These are phyloP conservation scores for Steromphala cineraria DNA, from an alignment of 2,888 invertebrate genomes.

Conservation along the genomic window DNA sequence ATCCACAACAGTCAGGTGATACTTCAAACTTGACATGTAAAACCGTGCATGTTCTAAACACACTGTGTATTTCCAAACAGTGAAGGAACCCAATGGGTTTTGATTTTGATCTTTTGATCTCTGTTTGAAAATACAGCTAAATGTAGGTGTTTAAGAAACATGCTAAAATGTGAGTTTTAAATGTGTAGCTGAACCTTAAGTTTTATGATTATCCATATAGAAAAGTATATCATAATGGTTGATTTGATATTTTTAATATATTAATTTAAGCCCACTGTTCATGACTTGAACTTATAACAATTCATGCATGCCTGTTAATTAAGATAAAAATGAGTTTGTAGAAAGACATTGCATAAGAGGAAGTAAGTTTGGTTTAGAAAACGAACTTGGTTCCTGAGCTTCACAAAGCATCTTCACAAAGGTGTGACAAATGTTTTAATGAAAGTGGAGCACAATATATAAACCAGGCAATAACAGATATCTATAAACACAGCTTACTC, in stretches of 20 bases:
- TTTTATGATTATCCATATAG: not conserved
- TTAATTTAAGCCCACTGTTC: no score
- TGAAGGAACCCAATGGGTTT: not conserved
- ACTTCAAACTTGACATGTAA: not conserved
- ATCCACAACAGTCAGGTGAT: not conserved
- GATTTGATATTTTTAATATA: not conserved
- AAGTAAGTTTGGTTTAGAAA: no score
- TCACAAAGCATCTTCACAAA: no score
- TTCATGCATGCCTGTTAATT: no score
- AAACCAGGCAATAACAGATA: no score
- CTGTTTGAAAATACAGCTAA: slow-evolving; percentile 8
- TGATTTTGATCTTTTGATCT: not conserved
- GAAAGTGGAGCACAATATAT: no score
- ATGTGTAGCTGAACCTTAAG: not conserved
- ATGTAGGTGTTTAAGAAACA: not conserved
- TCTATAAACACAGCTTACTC: slow-evolving; percentile 50
- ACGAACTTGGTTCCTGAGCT: no score
- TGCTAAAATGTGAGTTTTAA: not conserved
- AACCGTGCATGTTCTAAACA: slow-evolving; percentile 8
- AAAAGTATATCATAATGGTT: not conserved
- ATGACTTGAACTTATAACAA: no score
- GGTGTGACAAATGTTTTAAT: no score
- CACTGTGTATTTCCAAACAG: slow-evolving; percentile 5
- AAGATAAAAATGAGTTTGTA: no score
- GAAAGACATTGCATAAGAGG: no score